phyloP scores from a whole-genome alignment of 2,888 invertebrate species.

The Atrina japonica region DNA sequence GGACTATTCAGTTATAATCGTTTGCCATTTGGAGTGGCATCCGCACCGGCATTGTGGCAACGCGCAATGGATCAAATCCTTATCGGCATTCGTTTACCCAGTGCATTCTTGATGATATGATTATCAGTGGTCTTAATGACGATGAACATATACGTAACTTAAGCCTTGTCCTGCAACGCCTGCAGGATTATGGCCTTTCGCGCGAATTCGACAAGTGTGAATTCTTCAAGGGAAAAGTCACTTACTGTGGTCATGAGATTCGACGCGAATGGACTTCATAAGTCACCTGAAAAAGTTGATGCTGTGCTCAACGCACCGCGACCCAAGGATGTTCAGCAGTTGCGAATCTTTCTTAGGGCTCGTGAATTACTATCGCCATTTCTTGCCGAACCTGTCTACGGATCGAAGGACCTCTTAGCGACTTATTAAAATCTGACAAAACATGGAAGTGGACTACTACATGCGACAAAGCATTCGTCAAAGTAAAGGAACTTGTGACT shows the following conservation, averaged over 20 bases:
- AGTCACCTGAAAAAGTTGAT: constrained; percentile 15
- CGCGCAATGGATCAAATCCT: constrained; percentile 50
- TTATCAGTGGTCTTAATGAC: constrained; percentile 5
- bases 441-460: constrained; percentile 16
- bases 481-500: constrained; percentile 14
- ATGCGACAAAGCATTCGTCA: constrained; percentile 11
- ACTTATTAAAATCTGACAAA: constrained; percentile 8
- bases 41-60: constrained; percentile 53
- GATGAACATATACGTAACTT: constrained; percentile 21
- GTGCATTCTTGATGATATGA: constrained; percentile 25
- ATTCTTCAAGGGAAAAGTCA: constrained; percentile 10
- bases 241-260: constrained; percentile 24
- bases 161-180: neutral
- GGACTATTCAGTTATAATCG: constrained; percentile 48
- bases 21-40: constrained; percentile 45
- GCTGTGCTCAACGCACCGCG: constrained; percentile 7
- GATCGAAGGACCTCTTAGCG: constrained; percentile 9
- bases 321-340: constrained; percentile 19
- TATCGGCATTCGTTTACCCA: constrained; percentile 1
- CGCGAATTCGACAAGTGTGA: constrained; percentile 7
- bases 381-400: constrained; percentile 5
- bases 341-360: constrained; percentile 20
- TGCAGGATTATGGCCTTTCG: neutral
- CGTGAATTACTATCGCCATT: constrained; percentile 16
- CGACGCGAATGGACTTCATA: constrained; percentile 23